Base-by-base conservation (phyloP, 2,797 vertebrate genomes). In the Otolemur crassicaudatus region DNA sequence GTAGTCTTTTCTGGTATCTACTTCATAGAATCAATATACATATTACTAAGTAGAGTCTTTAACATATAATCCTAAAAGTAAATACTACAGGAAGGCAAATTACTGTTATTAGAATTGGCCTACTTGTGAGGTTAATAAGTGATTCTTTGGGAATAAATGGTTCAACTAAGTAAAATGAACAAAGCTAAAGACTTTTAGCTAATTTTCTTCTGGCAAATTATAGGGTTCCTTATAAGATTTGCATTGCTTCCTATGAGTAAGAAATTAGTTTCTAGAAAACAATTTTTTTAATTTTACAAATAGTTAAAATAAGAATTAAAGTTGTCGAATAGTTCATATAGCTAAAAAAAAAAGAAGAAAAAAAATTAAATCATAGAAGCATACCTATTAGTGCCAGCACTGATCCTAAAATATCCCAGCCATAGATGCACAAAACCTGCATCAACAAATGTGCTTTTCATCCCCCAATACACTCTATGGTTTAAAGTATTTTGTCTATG, bases 161-260 rank as follows among this genome's bases (percentile, higher is more conserved):
- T 72, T 93, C 49, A 73, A 63, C 11, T 29, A 77, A 70, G 25
- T 69, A 81, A 89, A 37, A 69, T 40, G 34, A 93, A 86, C 63
- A 87, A 90, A 65, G 25, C 43, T 16, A 86, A 95, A 70, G 27
- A 46, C 61, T 70, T 12, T 63, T 82, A 85, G 49, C 63, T 61
- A 94, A 25, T 79, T 76, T 53, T 93, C 56, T 81, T 90, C 29
- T 53, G 81, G 73, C 82, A 96, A 93, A 93, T 94, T 75, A 70
- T 49, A 80, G 27, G 14, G 43, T 92, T 10, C 31, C 73, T 93
- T 87, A 11, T 49, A 96, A 94, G 73, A 86, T 70, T 65, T 87
- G 19, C 29, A 77, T 82, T 87, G 31, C 70, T 87, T 96, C 49
- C n/a, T 75, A 14, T 9, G 23, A 92, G 69, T 75, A 85, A 85